Base-by-base conservation (phyloP, 1,140 invertebrate species). In the Scaptomyza graminum region DNA sequence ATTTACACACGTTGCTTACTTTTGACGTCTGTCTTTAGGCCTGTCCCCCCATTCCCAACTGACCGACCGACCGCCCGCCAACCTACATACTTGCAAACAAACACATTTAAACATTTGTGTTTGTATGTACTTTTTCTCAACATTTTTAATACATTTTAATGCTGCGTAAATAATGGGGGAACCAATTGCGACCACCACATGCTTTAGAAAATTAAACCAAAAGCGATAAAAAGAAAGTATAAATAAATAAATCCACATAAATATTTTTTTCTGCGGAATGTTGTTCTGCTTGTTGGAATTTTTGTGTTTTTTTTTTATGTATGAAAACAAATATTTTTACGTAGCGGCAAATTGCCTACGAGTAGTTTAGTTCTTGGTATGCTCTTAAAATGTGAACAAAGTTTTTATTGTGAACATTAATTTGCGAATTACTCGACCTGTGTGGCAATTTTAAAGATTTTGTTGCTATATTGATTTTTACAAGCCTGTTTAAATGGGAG, bases 101-200 rank as follows among this genome's bases (percentile, higher is more conserved):
- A 34, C 31, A 9, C 8, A 9, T 8, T 31, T 22, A 43, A 65
- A 41, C 62, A 66, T 63, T 47, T 74, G 12, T n/a, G 61, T 74
- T 12, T n/a, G 61, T 69, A 25, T 44, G 50, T 74, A 74, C 47
- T 41, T 63, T 61, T 76, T 55, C 52, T 54, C 31, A 68, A 70
- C 56, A 60, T 43, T 69, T 72, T 78, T 72, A 85, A 85, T 76
- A 82, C 78, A 69, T 82, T 85, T 87, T 81, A 85, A 85, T 85
- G 77, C 81, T 81, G 74, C 81, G 82, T 85, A 87, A 85, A 85
- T 85, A 81, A 71, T 63, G 61, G 68, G 69, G 9, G 31, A 74
- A 78, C 47, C 61, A 68, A 85, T 60, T 72, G 69, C 63, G 39
- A 12, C 55, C 63, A 31, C 25, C 46, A 11, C 61, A 28, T 57